Conservation (phyloP, 2,888 invertebrate species). For the Sinopyrophorus schimmeli region DNA sequence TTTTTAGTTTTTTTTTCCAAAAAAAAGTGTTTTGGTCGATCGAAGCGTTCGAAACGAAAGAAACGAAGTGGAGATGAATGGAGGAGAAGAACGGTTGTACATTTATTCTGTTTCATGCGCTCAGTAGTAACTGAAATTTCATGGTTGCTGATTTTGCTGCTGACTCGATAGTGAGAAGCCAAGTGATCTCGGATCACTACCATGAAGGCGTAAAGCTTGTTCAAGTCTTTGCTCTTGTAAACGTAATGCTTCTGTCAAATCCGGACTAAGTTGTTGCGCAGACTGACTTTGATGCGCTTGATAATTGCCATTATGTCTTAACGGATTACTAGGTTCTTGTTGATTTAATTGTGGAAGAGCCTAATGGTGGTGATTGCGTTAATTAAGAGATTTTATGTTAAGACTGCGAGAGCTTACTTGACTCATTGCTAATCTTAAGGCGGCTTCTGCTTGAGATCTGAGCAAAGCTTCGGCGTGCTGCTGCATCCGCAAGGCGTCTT, state of each 20-base stretch:
- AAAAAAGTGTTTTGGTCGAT: too few species aligned
- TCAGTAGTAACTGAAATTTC: constrained; percentile 84
- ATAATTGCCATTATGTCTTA: constrained; percentile 54
- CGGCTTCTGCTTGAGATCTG: constrained; percentile 84
- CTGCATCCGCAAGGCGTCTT: constrained; percentile 57
- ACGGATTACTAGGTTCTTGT: constrained; percentile 52
- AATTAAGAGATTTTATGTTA: neutral
- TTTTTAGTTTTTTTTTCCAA: too few species aligned
- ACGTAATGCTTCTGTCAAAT: constrained; percentile 71
- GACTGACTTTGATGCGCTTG: constrained; percentile 51
- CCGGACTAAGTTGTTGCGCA: constrained; percentile 66
- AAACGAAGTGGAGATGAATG: too few species aligned
- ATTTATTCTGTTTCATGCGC: constrained; percentile 48
- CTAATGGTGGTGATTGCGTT: constrained; percentile 20
- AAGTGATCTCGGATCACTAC: constrained; percentile 74
- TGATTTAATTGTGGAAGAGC: constrained; percentile 55
- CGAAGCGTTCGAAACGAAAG: too few species aligned
- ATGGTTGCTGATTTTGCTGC: constrained; percentile 65
- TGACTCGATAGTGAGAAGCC: constrained; percentile 69
- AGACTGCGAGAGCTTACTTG: constrained; percentile 62
- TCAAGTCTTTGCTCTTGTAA: constrained; percentile 76
- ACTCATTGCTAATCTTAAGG: constrained; percentile 77
- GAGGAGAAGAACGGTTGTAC: too few species aligned
- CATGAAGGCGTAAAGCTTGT: constrained; percentile 79
- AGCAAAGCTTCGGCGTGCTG: constrained; percentile 78